Percentiles rank a stretch among this genome's conserved stretches.
Conservation (phyloP, 2,888 invertebrate genomes). For the Callyntrura guangdongensis region DNA sequence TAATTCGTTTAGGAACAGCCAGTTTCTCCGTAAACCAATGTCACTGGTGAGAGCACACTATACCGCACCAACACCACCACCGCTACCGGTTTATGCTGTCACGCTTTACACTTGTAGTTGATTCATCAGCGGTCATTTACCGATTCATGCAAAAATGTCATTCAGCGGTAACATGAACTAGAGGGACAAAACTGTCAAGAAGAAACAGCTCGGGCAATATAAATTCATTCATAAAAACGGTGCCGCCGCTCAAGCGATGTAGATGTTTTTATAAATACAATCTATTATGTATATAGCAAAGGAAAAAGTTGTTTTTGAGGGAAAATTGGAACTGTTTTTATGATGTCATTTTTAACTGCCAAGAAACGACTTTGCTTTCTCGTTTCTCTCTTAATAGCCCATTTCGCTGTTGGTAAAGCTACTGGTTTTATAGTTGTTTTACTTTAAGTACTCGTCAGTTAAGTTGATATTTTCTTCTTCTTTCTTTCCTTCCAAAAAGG, state of each 20-base stretch:
- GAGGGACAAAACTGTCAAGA: not conserved
- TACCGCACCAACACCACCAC: too few relatives aligned
- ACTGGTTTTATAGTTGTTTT: constrained; percentile 22
- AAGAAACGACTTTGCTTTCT: constrained; percentile 12
- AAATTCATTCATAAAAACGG: not conserved
- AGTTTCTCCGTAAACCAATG: not conserved
- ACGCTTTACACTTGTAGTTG: constrained; percentile 45
- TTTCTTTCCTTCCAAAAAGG: constrained; percentile 21
- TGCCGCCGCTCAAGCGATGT: not conserved
- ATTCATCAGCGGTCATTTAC: not conserved
- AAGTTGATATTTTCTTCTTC: constrained; percentile 11
- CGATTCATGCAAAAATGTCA: constrained; percentile 21
- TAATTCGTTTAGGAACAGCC: constrained; percentile 45
- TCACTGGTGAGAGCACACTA: not conserved
- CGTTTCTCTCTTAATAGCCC: constrained; percentile 4
- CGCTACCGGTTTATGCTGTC: not conserved
- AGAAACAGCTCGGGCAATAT: not conserved
- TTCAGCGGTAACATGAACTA: not conserved
- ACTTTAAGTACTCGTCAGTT: constrained; percentile 25
- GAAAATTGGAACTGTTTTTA: not conserved
- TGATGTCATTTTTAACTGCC: constrained; percentile 19
- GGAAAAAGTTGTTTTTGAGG: not conserved
- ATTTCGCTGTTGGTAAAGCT: constrained; percentile 10
- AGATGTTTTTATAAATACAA: too few relatives aligned
- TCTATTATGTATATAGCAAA: not conserved